phyloP scores from a whole-genome alignment of 2,113 vertebrate species.

The Heloderma charlesbogerti region DNA sequence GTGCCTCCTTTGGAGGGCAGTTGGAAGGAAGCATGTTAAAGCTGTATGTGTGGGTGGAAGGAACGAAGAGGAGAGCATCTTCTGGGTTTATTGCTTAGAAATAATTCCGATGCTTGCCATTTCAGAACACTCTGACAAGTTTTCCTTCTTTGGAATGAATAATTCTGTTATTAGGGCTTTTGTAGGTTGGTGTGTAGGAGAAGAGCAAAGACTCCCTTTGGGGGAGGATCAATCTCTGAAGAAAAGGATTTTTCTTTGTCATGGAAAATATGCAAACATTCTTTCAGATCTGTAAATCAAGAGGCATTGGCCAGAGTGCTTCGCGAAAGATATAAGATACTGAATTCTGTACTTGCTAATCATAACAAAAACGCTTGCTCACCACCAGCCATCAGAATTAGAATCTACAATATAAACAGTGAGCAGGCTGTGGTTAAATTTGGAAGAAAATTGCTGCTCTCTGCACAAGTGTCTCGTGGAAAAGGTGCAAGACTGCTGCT shows the following conservation, averaged over 20 bases:
- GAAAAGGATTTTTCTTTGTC: conserved; percentile 19
- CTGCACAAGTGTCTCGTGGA: not conserved
- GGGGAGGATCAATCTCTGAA: not conserved
- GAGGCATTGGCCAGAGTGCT: not conserved
- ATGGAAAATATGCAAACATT: not conserved
- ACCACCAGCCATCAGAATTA: not conserved
- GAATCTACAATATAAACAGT: conserved; percentile 18
- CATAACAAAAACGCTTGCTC: conserved; percentile 16
- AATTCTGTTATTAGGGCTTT: not conserved
- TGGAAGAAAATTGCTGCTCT: not conserved
- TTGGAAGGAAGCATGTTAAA: not conserved
- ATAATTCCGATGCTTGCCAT: conserved; percentile 1
- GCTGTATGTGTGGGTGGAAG: not conserved
- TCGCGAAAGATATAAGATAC: not conserved
- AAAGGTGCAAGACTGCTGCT: not conserved
- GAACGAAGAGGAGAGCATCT: not conserved
- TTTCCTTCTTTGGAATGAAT: not conserved
- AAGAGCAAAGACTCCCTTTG: not conserved
- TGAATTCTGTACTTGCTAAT: conserved; percentile 7
- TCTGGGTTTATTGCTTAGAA: not conserved
- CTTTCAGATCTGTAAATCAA: not conserved
- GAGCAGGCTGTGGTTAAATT: conserved; percentile 5
- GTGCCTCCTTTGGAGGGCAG: not conserved
- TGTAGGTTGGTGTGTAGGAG: not conserved
- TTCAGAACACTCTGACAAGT: not conserved